Evolutionary conservation across 1,140 invertebrate genomes (phyloP).

Genomic region (Lanistes nyassanus): DNA sequence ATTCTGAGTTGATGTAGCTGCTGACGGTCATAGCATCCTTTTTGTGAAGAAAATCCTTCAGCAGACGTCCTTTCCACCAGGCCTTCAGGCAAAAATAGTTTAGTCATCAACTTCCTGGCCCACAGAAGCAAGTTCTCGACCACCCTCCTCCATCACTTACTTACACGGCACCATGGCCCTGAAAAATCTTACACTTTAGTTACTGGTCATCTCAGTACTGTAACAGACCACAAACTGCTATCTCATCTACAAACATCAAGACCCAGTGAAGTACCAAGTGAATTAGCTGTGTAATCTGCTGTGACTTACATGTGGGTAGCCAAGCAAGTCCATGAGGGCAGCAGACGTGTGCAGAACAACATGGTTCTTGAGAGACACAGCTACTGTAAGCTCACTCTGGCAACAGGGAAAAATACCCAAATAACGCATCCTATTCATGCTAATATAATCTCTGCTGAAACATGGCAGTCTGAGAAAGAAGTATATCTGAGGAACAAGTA

Average conservation of each 20-base stretch:
- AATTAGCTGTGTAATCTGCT: neutral
- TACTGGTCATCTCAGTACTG: neutral
- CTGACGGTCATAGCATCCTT: slow-evolving; percentile 50
- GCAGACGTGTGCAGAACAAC: slow-evolving; percentile 35
- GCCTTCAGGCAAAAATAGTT: slow-evolving; percentile 31
- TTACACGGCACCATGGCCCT: neutral
- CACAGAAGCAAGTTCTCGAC: too few species aligned
- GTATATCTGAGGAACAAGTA: too few species aligned
- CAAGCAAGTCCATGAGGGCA: slow-evolving; percentile 36
- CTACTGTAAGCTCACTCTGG: slow-evolving; percentile 41
- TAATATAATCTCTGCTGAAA: too few species aligned
- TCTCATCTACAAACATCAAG: too few species aligned
- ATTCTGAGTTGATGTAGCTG: slow-evolving; percentile 32
- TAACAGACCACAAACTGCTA: neutral
- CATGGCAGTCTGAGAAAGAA: too few species aligned
- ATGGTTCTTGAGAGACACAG: slow-evolving; percentile 36
- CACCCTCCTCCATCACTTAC: neutral
- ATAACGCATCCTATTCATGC: neutral
- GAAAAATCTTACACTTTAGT: neutral
- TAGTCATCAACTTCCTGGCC: too few species aligned
- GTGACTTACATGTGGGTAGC: slow-evolving; percentile 44
- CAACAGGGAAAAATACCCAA: slow-evolving; percentile 8
- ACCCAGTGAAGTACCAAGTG: too few species aligned
- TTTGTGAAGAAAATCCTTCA: slow-evolving; percentile 46
- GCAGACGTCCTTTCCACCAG: slow-evolving; percentile 42